Base-by-base conservation (phyloP, 1,140 invertebrate species). In the Hetaerina americana region DNA sequence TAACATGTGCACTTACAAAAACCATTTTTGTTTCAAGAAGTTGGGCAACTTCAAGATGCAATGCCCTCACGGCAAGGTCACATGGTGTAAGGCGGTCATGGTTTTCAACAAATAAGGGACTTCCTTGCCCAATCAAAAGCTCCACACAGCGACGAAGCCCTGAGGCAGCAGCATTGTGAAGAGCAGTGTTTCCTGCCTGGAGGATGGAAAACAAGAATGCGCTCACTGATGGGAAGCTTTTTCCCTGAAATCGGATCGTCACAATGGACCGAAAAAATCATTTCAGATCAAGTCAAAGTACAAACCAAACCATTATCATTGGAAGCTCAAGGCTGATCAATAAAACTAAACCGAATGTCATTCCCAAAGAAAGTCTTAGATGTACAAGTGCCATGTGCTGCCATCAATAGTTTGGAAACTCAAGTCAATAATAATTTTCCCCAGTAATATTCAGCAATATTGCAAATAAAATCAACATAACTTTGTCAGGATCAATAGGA, bases 1-100 rank as follows among this genome's bases (percentile, higher is more conserved):
- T 25, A 18, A 31, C 70, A 74, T 28, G 49, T 67, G 26, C 72
- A 83, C 86, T 86, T 81, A 88, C 87, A 81, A 90, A 90, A 71
- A 90, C 86, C 87, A 90, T 90, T 77, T 86, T 86, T 18, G 87
- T 87, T 78, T 90, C 89, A 15, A 90, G 77, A 75, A 85, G 85
- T 8, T 85, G 79, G n/a, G 88, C 88, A 73, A 90, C 87, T 68
- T 86, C 83, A 74, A 85, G 82, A 78, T 87, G 83, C 5, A 84
- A 82, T 70, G 80, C 80, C 76, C 83, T 81, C 78, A 88, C 86
- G 5, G 89, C 88, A 74, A 87, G 76, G 79, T 90, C 88, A 80
- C 87, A 89, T 5, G 88, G 86, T 66, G 88, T 90, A 72, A 85
- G 75, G 72, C 85, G 84, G 27, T 86, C 84, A 49, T 82, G 82